Evolutionary conservation across 2,888 invertebrate genomes (phyloP).

Genomic region (Laspeyria flexula): DNA sequence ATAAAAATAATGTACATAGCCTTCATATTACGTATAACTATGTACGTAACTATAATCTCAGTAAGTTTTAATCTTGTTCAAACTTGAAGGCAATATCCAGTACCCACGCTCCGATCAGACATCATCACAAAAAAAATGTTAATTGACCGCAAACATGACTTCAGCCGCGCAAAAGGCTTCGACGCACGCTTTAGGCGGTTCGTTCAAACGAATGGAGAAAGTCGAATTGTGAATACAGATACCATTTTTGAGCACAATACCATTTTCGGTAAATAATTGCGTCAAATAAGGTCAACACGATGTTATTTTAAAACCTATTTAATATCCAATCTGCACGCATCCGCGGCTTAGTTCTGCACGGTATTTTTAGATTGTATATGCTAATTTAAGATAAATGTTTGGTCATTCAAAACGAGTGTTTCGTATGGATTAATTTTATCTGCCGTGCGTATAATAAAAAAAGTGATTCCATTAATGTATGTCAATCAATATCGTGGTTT

Average conservation of each 20-base stretch:
- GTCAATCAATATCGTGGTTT: constrained; percentile 27
- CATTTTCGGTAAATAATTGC: constrained; percentile 63
- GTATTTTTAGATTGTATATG: background rate
- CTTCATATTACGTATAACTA: too few species aligned
- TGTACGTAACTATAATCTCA: too few species aligned
- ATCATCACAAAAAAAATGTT: constrained; percentile 39
- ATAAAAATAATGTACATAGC: too few species aligned
- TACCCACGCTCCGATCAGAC: constrained; percentile 2
- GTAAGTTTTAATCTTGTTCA: background rate
- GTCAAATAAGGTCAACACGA: constrained; percentile 51
- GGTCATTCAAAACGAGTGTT: background rate
- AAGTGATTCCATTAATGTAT: constrained; percentile 16
- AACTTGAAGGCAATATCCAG: background rate
- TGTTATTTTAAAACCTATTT: constrained; percentile 19
- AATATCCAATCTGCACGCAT: background rate
- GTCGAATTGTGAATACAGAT: constrained; percentile 53
- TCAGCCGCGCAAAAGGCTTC: constrained; percentile 28
- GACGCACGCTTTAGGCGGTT: constrained; percentile 38
- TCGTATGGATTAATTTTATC: background rate
- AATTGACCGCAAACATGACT: constrained; percentile 40
- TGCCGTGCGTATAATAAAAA: constrained; percentile 16
- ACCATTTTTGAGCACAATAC: constrained; percentile 49
- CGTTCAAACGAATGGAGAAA: constrained; percentile 54
- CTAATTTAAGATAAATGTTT: background rate
- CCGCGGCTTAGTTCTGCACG: background rate